Conservation (phyloP, 2,113 vertebrate genomes). For the Meles meles region DNA sequence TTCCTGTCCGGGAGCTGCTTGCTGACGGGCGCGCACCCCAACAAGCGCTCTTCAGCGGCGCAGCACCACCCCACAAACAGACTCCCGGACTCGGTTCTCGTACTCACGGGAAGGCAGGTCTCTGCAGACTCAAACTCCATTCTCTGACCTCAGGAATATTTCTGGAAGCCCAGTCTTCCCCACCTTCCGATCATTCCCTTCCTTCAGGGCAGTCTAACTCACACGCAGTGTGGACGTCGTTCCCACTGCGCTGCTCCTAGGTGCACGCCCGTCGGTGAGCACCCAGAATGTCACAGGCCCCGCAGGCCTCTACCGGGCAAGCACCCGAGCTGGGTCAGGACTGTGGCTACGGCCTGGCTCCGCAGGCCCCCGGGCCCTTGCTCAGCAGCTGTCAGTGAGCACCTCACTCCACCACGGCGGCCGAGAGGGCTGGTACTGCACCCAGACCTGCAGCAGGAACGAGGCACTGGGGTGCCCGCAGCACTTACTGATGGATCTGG, state of each 20-base stretch:
- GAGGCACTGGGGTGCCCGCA: not conserved
- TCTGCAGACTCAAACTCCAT: not conserved
- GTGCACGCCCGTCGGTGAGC: no score
- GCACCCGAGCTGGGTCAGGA: not conserved
- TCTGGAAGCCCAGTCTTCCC: not conserved
- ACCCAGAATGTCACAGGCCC: rapidly evolving
- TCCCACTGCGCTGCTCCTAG: no score
- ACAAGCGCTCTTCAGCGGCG: not conserved
- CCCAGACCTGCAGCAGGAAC: not conserved
- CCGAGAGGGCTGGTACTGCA: not conserved
- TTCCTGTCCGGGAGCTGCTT: not conserved
- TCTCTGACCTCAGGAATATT: not conserved
- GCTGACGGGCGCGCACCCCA: not conserved
- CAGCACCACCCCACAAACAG: not conserved
- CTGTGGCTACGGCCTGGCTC: not conserved
- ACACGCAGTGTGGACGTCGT: rapidly evolving
- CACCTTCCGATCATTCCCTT: no score
- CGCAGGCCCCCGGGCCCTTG: not conserved
- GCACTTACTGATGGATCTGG: not conserved
- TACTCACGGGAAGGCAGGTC: not conserved
- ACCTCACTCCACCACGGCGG: not conserved
- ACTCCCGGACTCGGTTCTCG: not conserved
- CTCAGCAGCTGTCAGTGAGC: not conserved
- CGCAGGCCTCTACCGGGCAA: not conserved
- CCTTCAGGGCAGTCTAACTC: not conserved